Evolutionary conservation across 1,140 invertebrate genomes (phyloP).

Genomic region (Cydia fagiglandana): DNA sequence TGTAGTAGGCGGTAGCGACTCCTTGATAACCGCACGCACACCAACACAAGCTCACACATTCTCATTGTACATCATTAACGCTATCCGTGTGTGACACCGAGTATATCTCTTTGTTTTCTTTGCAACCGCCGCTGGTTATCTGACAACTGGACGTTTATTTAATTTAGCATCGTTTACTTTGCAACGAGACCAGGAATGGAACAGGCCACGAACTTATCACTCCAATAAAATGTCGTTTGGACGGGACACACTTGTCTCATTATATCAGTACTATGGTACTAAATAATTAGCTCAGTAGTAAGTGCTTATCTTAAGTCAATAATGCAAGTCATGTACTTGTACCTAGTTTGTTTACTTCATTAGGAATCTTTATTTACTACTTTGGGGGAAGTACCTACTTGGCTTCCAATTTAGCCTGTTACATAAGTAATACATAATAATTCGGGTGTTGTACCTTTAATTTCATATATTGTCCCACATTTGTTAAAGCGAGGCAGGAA

Average conservation of each 20-base stretch:
- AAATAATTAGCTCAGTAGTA: conserved; percentile 21
- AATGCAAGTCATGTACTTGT: conserved; percentile 9
- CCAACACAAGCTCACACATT: conserved; percentile 31
- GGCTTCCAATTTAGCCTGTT: background rate
- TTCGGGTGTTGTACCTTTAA: background rate
- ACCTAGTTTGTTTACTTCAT: background rate
- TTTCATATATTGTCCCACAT: too few relatives aligned
- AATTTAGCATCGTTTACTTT: conserved; percentile 32
- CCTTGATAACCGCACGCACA: conserved; percentile 42
- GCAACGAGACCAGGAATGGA: conserved; percentile 28
- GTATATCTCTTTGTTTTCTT: conserved; percentile 66
- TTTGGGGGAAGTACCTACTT: background rate
- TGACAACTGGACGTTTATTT: conserved; percentile 55
- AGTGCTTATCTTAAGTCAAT: conserved; percentile 21
- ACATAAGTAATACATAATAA: background rate
- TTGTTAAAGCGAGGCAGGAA: background rate
- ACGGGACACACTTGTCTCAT: conserved; percentile 7
- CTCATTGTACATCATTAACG: conserved; percentile 37
- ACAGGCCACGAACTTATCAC: conserved; percentile 19
- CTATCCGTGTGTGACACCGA: conserved; percentile 43
- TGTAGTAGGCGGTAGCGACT: conserved; percentile 65
- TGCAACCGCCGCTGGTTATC: conserved; percentile 52
- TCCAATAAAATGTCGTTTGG: conserved; percentile 4
- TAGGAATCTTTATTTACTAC: background rate
- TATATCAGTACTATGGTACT: conserved; percentile 20